Base-by-base conservation (phyloP, 1,140 invertebrate genomes). In the Brachionus sp. region DNA sequence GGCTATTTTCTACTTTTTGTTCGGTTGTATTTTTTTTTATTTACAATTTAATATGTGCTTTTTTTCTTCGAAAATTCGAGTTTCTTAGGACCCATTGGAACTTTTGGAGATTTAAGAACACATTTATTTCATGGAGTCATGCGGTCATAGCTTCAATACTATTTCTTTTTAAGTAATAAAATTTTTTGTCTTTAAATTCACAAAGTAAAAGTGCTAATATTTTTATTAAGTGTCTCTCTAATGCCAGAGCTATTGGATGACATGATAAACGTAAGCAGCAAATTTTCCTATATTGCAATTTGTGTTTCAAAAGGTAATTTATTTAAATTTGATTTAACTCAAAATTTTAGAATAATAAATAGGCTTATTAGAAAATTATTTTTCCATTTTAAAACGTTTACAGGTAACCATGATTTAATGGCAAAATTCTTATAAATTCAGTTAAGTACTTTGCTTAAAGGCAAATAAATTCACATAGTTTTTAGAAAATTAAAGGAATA, bases 81-180 rank as follows among this genome's bases (percentile, higher is more conserved):
- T 80, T 62, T 29, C 50, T 80, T 2, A 57, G 39, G 19, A 42
- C 77, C n/a, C 77, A 80, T 37, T 57, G 62, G 77, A 80, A 80
- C 39, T 80, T 62, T 62, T 80, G 77, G 77, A 35, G 77, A 16
- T 80, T 80, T 62, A 80, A 80, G 39, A 80, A 80, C 37, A 80
- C 62, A 19, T 62, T 80, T 66, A 62, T 80, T 37, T 80, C 77
- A 35, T 80, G 77, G 77, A 80, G 19, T 16, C 77, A 80, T 35
- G 50, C 77, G 5, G 57, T 64, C 23, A n/a, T 80, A 19, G 77
- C 77, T 23, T 80, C 77, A 10, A 42, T 44, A 25, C 19, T 80
- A 57, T 33, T 57, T 25, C 12, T 35, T 37, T 25, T 62, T 0
- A 80, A 80, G 77, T 80, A 23, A 70, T 39, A 39, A 37, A 10